Evolutionary conservation across 2,797 vertebrate species (phyloP).

Genomic region (Scarus forsteni): DNA sequence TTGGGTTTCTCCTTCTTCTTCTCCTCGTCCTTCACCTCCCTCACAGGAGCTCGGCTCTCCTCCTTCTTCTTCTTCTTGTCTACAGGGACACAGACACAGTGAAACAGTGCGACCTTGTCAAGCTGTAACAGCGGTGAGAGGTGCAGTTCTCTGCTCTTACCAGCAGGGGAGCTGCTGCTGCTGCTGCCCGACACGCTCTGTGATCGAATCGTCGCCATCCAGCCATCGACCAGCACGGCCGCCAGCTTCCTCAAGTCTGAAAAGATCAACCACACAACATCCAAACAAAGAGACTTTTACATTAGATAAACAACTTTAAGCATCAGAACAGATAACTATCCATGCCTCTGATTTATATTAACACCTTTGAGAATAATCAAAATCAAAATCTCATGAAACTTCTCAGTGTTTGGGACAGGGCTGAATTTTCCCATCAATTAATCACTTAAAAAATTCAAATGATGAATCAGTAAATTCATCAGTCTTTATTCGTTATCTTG

Average conservation of each 20-base stretch:
- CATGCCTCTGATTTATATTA: too few relatives aligned
- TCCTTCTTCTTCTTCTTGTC: constrained; percentile 88
- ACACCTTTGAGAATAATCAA: too few relatives aligned
- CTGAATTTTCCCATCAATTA: too few relatives aligned
- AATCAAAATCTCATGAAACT: too few relatives aligned
- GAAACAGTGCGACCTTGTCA: too few relatives aligned
- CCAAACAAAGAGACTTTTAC: too few relatives aligned
- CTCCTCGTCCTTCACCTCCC: constrained; percentile 89
- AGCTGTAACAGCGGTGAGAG: not conserved
- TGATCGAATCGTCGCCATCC: constrained; percentile 96
- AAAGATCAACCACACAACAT: not conserved
- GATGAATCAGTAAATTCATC: too few relatives aligned
- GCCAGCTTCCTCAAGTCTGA: constrained; percentile 92
- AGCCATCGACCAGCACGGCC: constrained; percentile 91
- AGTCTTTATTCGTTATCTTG: too few relatives aligned
- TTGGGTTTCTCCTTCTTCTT: constrained; percentile 95
- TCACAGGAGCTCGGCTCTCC: constrained; percentile 83
- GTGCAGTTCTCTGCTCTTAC: constrained; percentile 30
- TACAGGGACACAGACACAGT: constrained; percentile 75
- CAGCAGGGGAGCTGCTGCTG: constrained; percentile 75
- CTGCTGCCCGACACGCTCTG: constrained; percentile 87
- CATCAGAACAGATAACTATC: too few relatives aligned
- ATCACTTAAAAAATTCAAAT: too few relatives aligned
- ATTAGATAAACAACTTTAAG: too few relatives aligned
- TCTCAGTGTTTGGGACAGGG: too few relatives aligned